These are phyloP conservation scores for Craterocephalus amniculus DNA, from an alignment of 2,797 vertebrate species.

Conservation along the genomic window DNA sequence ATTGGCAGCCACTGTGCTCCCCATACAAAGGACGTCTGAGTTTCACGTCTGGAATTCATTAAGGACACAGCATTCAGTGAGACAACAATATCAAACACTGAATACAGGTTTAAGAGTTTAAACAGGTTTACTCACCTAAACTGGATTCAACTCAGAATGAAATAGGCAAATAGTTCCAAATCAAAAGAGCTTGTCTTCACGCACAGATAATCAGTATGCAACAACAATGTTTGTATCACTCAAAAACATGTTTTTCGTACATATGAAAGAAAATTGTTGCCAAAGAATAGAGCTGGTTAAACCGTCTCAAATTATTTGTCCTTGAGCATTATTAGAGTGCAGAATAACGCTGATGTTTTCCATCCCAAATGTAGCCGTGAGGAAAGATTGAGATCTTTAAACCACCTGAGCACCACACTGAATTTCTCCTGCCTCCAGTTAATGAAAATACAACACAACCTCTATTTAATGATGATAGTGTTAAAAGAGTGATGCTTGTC, in stretches of 20 bases:
- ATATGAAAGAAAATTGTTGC: constrained; percentile 33
- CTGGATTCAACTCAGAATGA: constrained; percentile 39
- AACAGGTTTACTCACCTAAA: constrained; percentile 55
- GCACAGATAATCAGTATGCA: constrained; percentile 38
- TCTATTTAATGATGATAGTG: constrained; percentile 33
- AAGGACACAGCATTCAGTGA: constrained; percentile 61
- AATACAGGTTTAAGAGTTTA: constrained; percentile 64
- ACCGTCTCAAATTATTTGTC: constrained; percentile 66
- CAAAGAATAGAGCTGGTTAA: constrained; percentile 56
- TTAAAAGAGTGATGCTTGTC: constrained; percentile 26
- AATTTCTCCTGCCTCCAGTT: constrained; percentile 56
- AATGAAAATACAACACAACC: constrained; percentile 51
- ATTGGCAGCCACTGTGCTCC: constrained; percentile 56
- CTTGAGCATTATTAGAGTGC: constrained; percentile 61
- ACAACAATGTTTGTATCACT: constrained; percentile 44
- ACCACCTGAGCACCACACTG: constrained; percentile 71
- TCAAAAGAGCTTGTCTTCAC: constrained; percentile 44
- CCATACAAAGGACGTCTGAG: constrained; percentile 61
- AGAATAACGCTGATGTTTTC: constrained; percentile 61
- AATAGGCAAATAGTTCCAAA: constrained; percentile 52
- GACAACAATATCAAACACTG: constrained; percentile 63
- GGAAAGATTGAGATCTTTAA: constrained; percentile 69
- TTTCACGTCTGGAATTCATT: constrained; percentile 65
- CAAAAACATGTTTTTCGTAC: constrained; percentile 24
- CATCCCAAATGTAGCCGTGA: constrained; percentile 64